Percentiles rank a stretch among this genome's conserved stretches.
These are phyloP conservation scores for Caenorhabditis sulstoni DNA, from an alignment of 2,888 invertebrate species.

Conservation along the genomic window DNA sequence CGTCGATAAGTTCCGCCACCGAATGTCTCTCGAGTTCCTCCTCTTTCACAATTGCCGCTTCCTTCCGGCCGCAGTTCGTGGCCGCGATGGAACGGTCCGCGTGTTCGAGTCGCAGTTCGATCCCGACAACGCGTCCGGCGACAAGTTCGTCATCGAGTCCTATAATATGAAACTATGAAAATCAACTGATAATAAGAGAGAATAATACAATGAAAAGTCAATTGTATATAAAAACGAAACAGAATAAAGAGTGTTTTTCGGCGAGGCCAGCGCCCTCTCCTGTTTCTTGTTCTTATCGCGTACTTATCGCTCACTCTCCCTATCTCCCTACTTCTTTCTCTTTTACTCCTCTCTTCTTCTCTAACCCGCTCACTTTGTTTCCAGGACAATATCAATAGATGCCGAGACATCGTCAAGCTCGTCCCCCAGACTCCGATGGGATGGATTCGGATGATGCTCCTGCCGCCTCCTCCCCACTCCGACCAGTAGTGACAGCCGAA, in stretches of 20 bases:
- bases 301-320: neutral
- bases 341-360: neutral
- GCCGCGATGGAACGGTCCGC: constrained; percentile 27
- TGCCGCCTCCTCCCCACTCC: neutral
- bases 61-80: constrained; percentile 71
- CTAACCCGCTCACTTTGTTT: neutral
- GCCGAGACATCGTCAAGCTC: no score
- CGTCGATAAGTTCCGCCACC: constrained; percentile 36
- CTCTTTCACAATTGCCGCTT: constrained; percentile 75
- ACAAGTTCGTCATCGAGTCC: constrained; percentile 49
- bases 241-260: no score
- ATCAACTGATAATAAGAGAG: neutral
- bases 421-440: no score
- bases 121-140: constrained; percentile 40
- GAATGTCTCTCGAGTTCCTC: constrained; percentile 66
- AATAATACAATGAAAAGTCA: no score
- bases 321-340: neutral
- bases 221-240: no score
- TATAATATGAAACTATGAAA: constrained; percentile 31
- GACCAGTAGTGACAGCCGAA: neutral
- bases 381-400: neutral
- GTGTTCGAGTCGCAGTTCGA: constrained; percentile 46
- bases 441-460: no score
- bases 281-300: constrained; percentile 1
- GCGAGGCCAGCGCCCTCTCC: neutral